Conservation (phyloP, 2,888 invertebrate species). For the Epsilonema sp. region DNA sequence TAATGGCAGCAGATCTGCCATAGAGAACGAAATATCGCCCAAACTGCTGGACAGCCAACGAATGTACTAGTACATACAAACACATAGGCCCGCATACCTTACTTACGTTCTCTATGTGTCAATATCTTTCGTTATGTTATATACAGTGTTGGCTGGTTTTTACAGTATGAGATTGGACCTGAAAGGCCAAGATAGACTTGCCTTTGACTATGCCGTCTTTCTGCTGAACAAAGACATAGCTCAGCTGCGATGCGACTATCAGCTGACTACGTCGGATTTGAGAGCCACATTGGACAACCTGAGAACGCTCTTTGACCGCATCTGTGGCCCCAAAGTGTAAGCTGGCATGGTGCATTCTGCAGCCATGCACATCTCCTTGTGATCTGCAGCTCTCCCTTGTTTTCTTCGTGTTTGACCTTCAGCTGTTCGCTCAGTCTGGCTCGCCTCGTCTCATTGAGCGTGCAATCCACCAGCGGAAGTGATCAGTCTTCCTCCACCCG, state of each 20-base stretch:
- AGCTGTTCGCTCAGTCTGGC: too few species aligned
- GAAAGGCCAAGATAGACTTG: conserved; percentile 52
- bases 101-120: too few species aligned
- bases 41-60: conserved; percentile 45
- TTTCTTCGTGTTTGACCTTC: too few species aligned
- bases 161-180: conserved; percentile 64
- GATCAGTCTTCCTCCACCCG: too few species aligned
- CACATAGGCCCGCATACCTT: too few species aligned
- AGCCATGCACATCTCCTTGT: too few species aligned
- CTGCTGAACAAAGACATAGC: conserved; percentile 80
- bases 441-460: too few species aligned
- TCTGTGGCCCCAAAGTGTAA: neutral
- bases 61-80: too few species aligned
- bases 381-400: too few species aligned
- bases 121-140: too few species aligned
- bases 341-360: too few species aligned
- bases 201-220: conserved; percentile 72
- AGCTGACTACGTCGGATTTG: neutral
- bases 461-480: too few species aligned
- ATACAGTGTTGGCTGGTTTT: conserved; percentile 9
- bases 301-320: neutral
- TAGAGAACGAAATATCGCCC: conserved; percentile 54
- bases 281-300: neutral
- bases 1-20: conserved; percentile 59
- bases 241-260: conserved; percentile 37